These are phyloP conservation scores for Melikaiella ostensackeni DNA, from an alignment of 2,888 invertebrate species.

Conservation along the genomic window DNA sequence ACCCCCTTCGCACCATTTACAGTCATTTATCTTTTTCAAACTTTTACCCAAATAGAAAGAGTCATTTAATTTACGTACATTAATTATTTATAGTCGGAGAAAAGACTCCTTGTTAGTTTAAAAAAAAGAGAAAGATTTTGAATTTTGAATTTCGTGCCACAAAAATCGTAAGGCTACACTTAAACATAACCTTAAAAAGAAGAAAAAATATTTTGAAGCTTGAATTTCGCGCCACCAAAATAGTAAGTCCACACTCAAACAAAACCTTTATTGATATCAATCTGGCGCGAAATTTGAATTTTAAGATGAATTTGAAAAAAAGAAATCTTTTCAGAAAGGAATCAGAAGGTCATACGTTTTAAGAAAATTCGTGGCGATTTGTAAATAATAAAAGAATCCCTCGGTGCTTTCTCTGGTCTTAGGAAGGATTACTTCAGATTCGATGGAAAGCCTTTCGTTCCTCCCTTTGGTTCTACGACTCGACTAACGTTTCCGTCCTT, in stretches of 20 bases:
- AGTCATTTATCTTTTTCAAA: too few species aligned
- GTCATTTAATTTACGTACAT: background rate
- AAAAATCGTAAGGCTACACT: too few species aligned
- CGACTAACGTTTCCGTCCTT: conserved; percentile 24
- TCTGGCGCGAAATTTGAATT: too few species aligned
- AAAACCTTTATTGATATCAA: too few species aligned
- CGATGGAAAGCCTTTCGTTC: background rate
- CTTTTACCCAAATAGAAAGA: too few species aligned
- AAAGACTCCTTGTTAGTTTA: too few species aligned
- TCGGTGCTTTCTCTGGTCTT: conserved; percentile 20
- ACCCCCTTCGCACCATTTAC: too few species aligned
- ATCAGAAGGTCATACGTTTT: background rate
- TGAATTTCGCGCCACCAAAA: too few species aligned
- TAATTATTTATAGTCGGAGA: background rate
- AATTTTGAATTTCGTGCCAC: background rate
- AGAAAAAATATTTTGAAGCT: too few species aligned
- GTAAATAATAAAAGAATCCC: conserved; percentile 2
- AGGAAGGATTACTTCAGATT: conserved; percentile 33
- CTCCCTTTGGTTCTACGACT: conserved; percentile 11
- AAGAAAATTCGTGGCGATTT: background rate
- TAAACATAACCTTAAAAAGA: too few species aligned
- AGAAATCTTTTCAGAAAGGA: background rate
- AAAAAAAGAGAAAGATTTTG: background rate
- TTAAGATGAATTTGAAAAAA: background rate
- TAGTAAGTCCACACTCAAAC: too few species aligned